A percentile compares a stretch with the other conserved stretches of the same genome.
These are phyloP conservation scores for Opisthocomus hoazin DNA, from an alignment of 2,113 vertebrate genomes.

Conservation along the genomic window DNA sequence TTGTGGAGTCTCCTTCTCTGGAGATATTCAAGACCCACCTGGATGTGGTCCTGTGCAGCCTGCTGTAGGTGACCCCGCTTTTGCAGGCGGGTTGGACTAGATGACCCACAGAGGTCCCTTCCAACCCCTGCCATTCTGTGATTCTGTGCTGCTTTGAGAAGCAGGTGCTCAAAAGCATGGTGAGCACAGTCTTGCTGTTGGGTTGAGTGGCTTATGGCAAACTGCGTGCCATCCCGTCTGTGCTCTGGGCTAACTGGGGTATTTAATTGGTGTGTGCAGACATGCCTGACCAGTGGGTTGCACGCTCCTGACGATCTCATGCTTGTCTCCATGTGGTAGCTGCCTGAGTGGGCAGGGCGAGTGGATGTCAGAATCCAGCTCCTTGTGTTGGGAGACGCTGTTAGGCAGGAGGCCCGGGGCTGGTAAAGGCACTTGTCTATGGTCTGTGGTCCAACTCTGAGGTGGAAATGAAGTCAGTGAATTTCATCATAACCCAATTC, in stretches of 20 bases:
- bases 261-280: background rate
- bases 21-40: no score
- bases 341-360: background rate
- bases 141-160: background rate
- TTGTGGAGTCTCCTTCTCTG: no score
- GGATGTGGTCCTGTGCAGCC: no score
- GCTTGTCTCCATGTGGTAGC: background rate
- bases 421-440: background rate
- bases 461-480: rapidly evolving
- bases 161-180: background rate
- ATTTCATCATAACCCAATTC: background rate
- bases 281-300: background rate
- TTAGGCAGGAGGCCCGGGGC: background rate
- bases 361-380: background rate
- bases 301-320: background rate
- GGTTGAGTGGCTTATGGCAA: background rate
- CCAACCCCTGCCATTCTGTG: no score
- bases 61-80: no score
- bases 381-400: rapidly evolving
- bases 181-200: background rate
- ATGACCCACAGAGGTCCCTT: no score
- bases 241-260: background rate
- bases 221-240: background rate
- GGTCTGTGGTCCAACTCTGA: rapidly evolving
- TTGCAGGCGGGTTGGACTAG: no score